A percentile compares a stretch with the other conserved stretches of the same genome.
Conservation (phyloP, 2,113 vertebrate genomes). For the Corythoichthys haematopterus region DNA sequence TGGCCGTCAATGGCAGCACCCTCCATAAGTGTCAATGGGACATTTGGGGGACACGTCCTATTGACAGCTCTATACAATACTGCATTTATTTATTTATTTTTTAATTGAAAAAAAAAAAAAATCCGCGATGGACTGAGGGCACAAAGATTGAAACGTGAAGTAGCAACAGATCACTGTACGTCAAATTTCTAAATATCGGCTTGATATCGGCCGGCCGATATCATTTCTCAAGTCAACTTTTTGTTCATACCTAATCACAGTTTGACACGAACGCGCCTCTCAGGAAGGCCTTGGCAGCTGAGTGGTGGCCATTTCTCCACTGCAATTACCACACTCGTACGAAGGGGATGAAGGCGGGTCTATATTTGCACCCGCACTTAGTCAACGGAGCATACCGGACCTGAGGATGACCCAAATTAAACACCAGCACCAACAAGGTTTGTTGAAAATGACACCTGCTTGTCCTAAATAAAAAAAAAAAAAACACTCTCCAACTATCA, state of each 20-base stretch:
- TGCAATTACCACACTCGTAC: constrained; percentile 60
- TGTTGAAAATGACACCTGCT: constrained; percentile 25
- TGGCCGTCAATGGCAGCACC: no score
- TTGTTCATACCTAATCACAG: constrained; percentile 61
- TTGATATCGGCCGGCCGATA: no score
- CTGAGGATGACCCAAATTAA: constrained; percentile 54
- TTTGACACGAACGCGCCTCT: constrained; percentile 67
- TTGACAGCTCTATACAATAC: no score
- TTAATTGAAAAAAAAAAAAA: no score
- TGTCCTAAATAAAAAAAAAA: constrained; percentile 18
- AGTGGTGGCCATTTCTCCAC: constrained; percentile 61
- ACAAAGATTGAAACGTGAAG: no score
- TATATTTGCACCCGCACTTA: constrained; percentile 53
- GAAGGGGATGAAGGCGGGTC: constrained; percentile 45
- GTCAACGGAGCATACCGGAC: constrained; percentile 34
- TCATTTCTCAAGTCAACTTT: constrained; percentile 35
- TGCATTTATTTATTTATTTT: no score
- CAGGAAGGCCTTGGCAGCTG: constrained; percentile 63
- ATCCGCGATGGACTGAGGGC: no score
- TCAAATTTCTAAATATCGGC: no score
- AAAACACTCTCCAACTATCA: constrained; percentile 18
- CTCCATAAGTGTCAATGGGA: no score
- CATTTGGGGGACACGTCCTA: no score
- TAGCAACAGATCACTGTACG: no score
- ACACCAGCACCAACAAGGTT: constrained; percentile 8